phyloP scores from a whole-genome alignment of 92 coral and sea anemone genomes.

The Nematostella vectensis region DNA sequence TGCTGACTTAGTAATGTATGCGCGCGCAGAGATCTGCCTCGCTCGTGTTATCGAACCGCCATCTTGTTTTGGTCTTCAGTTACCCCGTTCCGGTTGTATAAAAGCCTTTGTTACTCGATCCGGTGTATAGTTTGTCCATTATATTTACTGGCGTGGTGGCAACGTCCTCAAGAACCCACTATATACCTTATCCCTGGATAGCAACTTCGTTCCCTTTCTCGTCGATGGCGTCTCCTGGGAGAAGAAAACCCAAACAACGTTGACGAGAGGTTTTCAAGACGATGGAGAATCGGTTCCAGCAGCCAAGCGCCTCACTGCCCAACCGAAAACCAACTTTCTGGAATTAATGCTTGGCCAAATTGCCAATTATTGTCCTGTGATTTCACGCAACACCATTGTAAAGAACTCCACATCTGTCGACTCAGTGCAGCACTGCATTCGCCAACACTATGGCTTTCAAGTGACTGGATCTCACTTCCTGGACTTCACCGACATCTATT shows the following conservation, averaged over 20 bases:
- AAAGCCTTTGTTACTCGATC: too few relatives aligned
- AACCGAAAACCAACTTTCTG: constrained; percentile 29
- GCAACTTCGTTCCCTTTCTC: constrained; percentile 44
- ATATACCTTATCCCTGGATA: constrained; percentile 41
- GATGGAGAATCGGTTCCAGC: constrained; percentile 22
- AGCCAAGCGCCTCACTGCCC: constrained; percentile 40
- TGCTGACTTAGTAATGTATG: too few relatives aligned
- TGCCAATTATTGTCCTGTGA: constrained; percentile 54
- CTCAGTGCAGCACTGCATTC: constrained; percentile 45
- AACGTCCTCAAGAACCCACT: constrained; percentile 45
- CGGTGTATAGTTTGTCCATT: too few relatives aligned
- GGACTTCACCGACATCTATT: constrained; percentile 34
- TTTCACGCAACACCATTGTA: constrained; percentile 38
- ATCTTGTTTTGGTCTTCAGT: too few relatives aligned
- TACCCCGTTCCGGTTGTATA: too few relatives aligned
- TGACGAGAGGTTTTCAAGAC: constrained; percentile 19
- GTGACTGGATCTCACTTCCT: constrained; percentile 47
- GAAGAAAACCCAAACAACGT: constrained; percentile 39
- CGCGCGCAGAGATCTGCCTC: too few relatives aligned
- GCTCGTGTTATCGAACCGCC: too few relatives aligned
- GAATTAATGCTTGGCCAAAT: constrained; percentile 61
- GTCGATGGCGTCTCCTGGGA: constrained; percentile 44
- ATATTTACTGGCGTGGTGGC: too few relatives aligned
- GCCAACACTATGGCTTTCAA: constrained; percentile 60
- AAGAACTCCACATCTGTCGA: constrained; percentile 53